phyloP scores from a whole-genome alignment of 2,888 invertebrate species.

The Ametastegia equiseti region DNA sequence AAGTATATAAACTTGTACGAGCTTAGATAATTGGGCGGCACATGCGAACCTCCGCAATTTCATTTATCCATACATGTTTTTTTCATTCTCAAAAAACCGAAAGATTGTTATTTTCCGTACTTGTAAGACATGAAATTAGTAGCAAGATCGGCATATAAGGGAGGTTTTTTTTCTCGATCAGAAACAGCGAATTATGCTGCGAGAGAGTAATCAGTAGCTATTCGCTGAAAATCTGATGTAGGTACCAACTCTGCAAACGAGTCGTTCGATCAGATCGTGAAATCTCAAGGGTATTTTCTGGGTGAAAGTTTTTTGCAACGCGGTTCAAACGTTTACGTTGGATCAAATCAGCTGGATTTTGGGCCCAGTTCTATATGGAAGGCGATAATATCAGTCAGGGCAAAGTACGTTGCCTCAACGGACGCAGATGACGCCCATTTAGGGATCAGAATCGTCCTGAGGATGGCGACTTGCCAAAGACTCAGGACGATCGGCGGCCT shows the following conservation, averaged over 20 bases:
- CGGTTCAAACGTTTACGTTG: not conserved
- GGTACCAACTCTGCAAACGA: not conserved
- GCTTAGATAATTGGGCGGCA: not conserved
- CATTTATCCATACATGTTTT: not conserved
- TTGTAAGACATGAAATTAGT: not conserved
- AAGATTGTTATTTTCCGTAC: not conserved
- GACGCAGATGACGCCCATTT: constrained; percentile 40
- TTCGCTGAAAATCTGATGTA: not conserved
- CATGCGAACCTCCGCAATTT: not conserved
- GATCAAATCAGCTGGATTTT: constrained; percentile 11
- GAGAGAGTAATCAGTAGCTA: not conserved
- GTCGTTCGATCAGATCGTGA: not conserved
- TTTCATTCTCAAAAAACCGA: not conserved
- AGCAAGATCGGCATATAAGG: not conserved
- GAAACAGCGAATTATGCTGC: not conserved
- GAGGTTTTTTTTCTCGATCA: not conserved
- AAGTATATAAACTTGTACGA: too few relatives aligned
- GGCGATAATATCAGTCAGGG: constrained; percentile 20
- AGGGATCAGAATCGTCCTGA: constrained; percentile 12
- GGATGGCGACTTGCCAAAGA: constrained; percentile 32
- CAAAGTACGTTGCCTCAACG: constrained; percentile 34
- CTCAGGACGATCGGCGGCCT: not conserved
- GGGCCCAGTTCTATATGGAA: not conserved
- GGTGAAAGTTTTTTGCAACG: constrained; percentile 16
- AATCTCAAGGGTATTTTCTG: not conserved